Evolutionary conservation across 1,140 invertebrate genomes (phyloP), one percentile per base, ranked within the genome.

Genomic region (Drosophila lowei): DNA sequence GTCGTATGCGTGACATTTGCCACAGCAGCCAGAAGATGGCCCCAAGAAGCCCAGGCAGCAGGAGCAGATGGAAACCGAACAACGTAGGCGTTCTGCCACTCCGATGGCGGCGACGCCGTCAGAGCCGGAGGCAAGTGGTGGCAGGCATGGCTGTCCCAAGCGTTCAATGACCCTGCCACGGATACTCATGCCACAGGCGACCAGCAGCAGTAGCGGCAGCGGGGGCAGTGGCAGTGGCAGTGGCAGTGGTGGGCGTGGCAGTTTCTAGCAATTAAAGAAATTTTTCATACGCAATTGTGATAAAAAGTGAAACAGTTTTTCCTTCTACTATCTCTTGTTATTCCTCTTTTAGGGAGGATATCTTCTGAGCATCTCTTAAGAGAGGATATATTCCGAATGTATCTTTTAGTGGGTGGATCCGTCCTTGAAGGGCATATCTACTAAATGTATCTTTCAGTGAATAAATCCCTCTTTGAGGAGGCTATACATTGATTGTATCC

Each of bases 251-350:
- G 71, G 75, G 49, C 86, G 85, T 70, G 70, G 88, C 41, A 72
- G 89, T 56, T 90, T 90, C 88, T 90, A 90, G 89, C 89, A 90
- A 85, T 85, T 90, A 90, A 90, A 90, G 83, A 90, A 90, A 85
- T 90, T 90, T 85, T 90, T 90, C 89, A 90, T 90, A 89, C 89
- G 89, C 78, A 90, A 90, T 90, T 90, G 89, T 90, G 89, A 90
- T 90, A 90, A 90, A 90, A 90, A 90, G 70, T 90, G 76, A 89
- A 72, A 38, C 46, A 42, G 42, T 67, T 66, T 61, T 52, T 38
- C 30, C 23, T 50, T 38, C 34, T 38, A 5, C 49, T 21, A 15
- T 50, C 8, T 44, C 23, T 38, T 38, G 9, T 11, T 38, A 5
- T 3, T 7, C 9, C 11, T 38, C 34, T 38, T 38, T 11, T 13